These are phyloP conservation scores for Hoplodrina ambigua DNA, from an alignment of 2,888 invertebrate genomes.

Conservation along the genomic window DNA sequence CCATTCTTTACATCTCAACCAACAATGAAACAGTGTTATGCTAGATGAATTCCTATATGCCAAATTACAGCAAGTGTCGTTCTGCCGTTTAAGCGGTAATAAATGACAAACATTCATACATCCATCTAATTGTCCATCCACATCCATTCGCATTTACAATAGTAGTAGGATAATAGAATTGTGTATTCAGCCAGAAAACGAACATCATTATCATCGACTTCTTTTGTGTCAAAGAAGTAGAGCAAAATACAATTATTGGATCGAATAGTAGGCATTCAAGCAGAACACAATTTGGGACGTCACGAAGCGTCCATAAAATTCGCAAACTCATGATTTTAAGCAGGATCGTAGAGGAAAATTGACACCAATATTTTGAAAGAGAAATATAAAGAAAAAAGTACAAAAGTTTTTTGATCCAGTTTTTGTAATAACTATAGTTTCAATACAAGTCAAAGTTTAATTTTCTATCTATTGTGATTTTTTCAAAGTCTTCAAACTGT, in stretches of 20 bases:
- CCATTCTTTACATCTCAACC: no score
- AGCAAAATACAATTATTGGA: constrained; percentile 20
- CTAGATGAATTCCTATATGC: no score
- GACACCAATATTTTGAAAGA: background rate
- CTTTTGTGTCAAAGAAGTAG: constrained; percentile 25
- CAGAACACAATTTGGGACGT: constrained; percentile 32
- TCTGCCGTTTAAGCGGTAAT: no score
- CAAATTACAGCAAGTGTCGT: no score
- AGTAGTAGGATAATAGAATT: no score
- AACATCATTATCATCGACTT: constrained; percentile 19
- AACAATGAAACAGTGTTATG: no score
- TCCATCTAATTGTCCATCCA: no score
- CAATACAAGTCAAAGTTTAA: background rate
- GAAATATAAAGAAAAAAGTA: background rate
- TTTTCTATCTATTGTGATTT: no score
- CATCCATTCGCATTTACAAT: no score
- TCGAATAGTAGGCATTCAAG: constrained; percentile 13
- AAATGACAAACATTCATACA: no score
- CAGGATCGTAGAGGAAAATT: background rate
- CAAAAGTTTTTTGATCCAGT: background rate
- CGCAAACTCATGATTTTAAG: constrained; percentile 10
- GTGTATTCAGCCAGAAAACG: background rate
- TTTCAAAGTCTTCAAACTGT: background rate
- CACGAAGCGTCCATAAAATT: constrained; percentile 13
- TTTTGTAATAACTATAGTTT: background rate